A percentile compares a stretch with the other conserved stretches of the same genome.
Conservation (phyloP, 1,140 invertebrate genomes). For the Bombus confusus region DNA sequence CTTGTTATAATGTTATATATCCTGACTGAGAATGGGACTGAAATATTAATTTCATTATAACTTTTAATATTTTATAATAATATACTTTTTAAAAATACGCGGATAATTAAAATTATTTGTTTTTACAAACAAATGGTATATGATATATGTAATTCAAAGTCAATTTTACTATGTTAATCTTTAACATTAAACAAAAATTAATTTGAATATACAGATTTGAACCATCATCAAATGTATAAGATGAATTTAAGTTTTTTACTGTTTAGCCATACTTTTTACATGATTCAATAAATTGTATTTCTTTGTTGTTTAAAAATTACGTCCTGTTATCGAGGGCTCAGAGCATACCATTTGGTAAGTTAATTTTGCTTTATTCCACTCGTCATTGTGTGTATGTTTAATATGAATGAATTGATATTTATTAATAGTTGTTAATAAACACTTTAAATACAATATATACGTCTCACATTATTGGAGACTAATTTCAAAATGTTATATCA, state of each 20-base stretch:
- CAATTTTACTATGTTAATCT: conserved; percentile 8
- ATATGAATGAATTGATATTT: conserved; percentile 48
- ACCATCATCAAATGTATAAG: conserved; percentile 8
- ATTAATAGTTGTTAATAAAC: conserved; percentile 62
- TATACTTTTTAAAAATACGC: background rate
- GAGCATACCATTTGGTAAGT: conserved; percentile 77
- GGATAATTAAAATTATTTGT: conserved; percentile 21
- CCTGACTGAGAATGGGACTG: conserved; percentile 34
- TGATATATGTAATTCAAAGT: conserved; percentile 8
- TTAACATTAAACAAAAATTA: background rate
- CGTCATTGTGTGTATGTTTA: conserved; percentile 66
- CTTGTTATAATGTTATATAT: conserved; percentile 53
- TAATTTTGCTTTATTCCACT: conserved; percentile 71
- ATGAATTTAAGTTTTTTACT: conserved; percentile 50
- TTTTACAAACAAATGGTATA: background rate
- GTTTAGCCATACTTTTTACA: conserved; percentile 39
- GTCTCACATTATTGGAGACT: conserved; percentile 47
- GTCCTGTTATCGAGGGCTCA: conserved; percentile 77
- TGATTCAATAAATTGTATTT: conserved; percentile 72
- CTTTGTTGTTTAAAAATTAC: conserved; percentile 78
- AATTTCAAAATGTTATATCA: conserved; percentile 54
- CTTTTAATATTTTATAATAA: conserved; percentile 18
- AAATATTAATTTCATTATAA: conserved; percentile 32
- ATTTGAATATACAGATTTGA: background rate
- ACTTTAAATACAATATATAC: conserved; percentile 40